These are phyloP conservation scores for Synanthedon myopaeformis DNA, from an alignment of 2,888 invertebrate genomes.

Conservation along the genomic window DNA sequence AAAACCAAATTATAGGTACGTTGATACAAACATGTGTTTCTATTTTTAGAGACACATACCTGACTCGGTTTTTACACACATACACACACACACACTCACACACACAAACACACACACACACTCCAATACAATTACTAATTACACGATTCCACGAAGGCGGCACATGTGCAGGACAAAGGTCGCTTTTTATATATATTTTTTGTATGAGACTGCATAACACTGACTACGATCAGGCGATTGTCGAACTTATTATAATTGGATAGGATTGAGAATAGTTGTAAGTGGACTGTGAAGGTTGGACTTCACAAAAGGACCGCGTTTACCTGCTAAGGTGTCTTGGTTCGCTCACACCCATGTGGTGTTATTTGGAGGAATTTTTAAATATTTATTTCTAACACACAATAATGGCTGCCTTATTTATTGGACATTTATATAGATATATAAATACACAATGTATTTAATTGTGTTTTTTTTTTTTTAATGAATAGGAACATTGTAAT, in stretches of 20 bases:
- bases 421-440: no score
- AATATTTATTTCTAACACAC: slow-evolving; percentile 9
- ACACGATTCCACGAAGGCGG: slow-evolving; percentile 31
- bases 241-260: not conserved
- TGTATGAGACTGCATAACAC: slow-evolving; percentile 1
- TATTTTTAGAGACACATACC: not conserved
- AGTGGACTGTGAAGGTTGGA: not conserved
- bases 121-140: slow-evolving; percentile 20
- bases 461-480: no score
- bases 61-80: not conserved
- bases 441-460: no score
- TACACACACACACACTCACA: not conserved
- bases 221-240: not conserved
- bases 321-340: slow-evolving; percentile 26
- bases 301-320: slow-evolving; percentile 9
- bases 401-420: slow-evolving; percentile 8
- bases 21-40: not conserved
- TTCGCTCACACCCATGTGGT: slow-evolving; percentile 12
- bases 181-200: slow-evolving; percentile 21
- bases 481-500: no score
- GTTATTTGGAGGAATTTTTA: slow-evolving; percentile 12
- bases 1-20: no score
- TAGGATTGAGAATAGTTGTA: not conserved
- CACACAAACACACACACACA: not conserved
- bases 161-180: slow-evolving; percentile 38